Evolutionary conservation across 1,140 invertebrate species (phyloP), one percentile per base, ranked within the genome.

Genomic region (Drosophila suzukii): DNA sequence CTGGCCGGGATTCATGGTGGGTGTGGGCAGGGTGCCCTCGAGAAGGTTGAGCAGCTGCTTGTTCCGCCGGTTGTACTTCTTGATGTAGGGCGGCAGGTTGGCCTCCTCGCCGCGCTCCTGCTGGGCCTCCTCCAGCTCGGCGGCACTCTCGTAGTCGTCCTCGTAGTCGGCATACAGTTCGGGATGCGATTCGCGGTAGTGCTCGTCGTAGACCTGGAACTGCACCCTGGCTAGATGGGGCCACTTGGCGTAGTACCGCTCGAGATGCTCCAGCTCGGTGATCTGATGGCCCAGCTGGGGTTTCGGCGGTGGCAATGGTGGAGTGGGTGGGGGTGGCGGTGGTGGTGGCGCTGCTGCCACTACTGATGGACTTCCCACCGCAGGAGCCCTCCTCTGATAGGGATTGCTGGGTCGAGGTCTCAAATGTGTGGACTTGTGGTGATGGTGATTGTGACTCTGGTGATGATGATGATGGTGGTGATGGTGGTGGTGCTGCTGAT

Each of bases 211-310:
- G 8, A 91, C 55, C 61, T 91, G 91, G 36, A 86, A 91, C 61
- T 91, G 88, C 0, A 91, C 81, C 17, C 82, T 78, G 20, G 88
- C 81, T 50, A 92, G 71, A 71, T 92, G 90, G 12, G 91, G 91
- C 91, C 91, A 92, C 49, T 92, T 91, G 77, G 81, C 88, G 36
- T 91, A 90, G 50, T 91, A 88, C 6, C 81, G 81, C n/a, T 90
- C 79, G n/a, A 91, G 65, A 12, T 91, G 86, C 49, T 91, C 79
- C 49, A 91, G 47, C 7, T 91, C 82, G 27, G 90, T 91, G 8
- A 91, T 91, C 56, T 91, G 90, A 59, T 91, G 90, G 10, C 82
- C 85, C 44, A 90, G 47, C 36, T 75, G 75, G 11, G 49, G 75
- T 3, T 72, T 85, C 11, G 68, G 83, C 4, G 75, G 82, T 15